Base-by-base conservation (phyloP, 2,113 vertebrate genomes). In the Myrmecobius fasciatus region DNA sequence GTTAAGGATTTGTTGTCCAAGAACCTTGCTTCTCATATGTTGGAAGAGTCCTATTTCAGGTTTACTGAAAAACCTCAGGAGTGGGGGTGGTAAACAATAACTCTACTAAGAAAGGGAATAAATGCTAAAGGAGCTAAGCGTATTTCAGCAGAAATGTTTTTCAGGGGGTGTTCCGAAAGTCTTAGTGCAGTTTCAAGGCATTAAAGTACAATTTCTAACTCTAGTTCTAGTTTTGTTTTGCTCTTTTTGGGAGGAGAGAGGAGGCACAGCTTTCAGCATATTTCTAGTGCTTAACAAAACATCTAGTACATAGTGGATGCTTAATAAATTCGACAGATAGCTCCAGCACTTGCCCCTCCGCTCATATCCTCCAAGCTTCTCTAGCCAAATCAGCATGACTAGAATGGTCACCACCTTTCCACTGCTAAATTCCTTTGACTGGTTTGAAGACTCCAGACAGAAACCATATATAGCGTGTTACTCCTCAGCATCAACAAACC, bases 1-100 rank as follows among this genome's bases (percentile, higher is more conserved):
- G 0, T 1, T 31, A 36, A 22, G 52, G 17, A 92, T 54, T 25
- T 89, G 67, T 48, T 92, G 25, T 3, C 26, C 26, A 11, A 83
- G 67, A 83, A 20, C n/a, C n/a, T 93, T 49, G 91, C 28, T 60
- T 36, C 2, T 0, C 3, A 11, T 0, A 1, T 1, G 14, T 1
- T 8, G n/a, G 0, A 43, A 3, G 26, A 52, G 92, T 43, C 52
- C 52, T 94, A 92, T 49, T 89, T 91, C 49, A 43, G 0, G 49
- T 91, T n/a, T 90, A 60, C 0, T 53, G 56, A 94, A 94, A 92
- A 67, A 96, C 52, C 89, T 88, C 43, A 25, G 52, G 92, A 96
- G 49, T 47, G 88, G 53, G 51, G 48, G 52, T 17, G 53, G 54
- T 52, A 96, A 51, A 91, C 48, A 60, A 11, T 26, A 91, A 52